Evolutionary conservation across 1,140 invertebrate genomes (phyloP).

Genomic region (Amyelois transitella): DNA sequence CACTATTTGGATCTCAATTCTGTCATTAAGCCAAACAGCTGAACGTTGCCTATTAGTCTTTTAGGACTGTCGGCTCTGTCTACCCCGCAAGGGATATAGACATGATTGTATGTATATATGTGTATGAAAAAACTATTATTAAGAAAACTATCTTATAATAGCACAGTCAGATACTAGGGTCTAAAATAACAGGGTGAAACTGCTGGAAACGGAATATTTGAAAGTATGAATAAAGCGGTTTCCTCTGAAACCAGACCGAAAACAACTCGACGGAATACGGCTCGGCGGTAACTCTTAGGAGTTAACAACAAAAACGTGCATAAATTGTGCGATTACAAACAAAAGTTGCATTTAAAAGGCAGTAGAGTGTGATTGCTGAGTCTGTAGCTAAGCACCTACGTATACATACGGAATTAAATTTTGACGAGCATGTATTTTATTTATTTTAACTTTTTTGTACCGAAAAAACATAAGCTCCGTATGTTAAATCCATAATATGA

Average conservation of each 20-base stretch:
- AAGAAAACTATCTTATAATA: too few relatives aligned
- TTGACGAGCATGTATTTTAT: neutral
- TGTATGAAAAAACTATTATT: too few relatives aligned
- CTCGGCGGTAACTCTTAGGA: neutral
- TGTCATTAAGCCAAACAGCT: too few relatives aligned
- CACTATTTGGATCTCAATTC: too few relatives aligned
- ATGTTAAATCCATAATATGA: too few relatives aligned
- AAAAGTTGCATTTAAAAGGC: slow-evolving; percentile 36
- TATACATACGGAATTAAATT: slow-evolving; percentile 2
- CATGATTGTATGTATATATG: too few relatives aligned
- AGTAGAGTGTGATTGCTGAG: slow-evolving; percentile 31
- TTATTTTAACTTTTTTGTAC: neutral
- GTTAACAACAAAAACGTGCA: slow-evolving; percentile 23
- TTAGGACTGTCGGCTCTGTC: too few relatives aligned
- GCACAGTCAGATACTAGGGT: too few relatives aligned
- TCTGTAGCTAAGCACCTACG: slow-evolving; percentile 19
- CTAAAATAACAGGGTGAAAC: too few relatives aligned
- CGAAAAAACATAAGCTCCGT: too few relatives aligned
- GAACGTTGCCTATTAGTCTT: too few relatives aligned
- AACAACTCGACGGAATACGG: neutral
- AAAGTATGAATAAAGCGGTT: neutral
- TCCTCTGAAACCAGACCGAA: neutral
- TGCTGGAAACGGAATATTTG: neutral
- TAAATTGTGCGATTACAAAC: slow-evolving; percentile 38
- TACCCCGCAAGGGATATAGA: too few relatives aligned